Evolutionary conservation across 30 jellyfish, hydroid and myxozoan species (phyloP), one percentile per base, ranked within the genome.

Genomic region (Chrysaora quinquecirrha): DNA sequence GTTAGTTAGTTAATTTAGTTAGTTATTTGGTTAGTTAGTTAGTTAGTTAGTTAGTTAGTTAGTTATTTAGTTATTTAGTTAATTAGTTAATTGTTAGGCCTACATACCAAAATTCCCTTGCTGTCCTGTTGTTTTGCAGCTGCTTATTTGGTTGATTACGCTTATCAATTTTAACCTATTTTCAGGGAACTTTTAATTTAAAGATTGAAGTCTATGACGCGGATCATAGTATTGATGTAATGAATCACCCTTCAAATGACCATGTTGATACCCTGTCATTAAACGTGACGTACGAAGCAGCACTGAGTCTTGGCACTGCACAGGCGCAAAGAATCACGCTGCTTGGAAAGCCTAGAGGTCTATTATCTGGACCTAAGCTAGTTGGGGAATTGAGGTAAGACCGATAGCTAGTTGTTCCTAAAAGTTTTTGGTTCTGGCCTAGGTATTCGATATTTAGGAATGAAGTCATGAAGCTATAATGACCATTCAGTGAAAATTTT

Each of bases 321-420:
- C 52, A 29, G 2, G 33, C 33, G 9, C 33, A n/a, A 9, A 67
- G 30, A 18, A 32, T 30, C 1, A 22, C 52, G 0, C 58, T 33
- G 22, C 76, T 2, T 3, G 68, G 27, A 52, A 52, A 52, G 68
- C 68, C 68, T 2, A 52, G 68, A 20, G 68, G 68, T 4, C 29
- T 20, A 3, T 12, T 3, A 10, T 7, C 68, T 52, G 68, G 68
- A 20, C 68, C 68, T 9, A 52, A 10, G 29, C 68, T 52, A 2
- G 3, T 16, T 43, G 58, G 9, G 9, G 58, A 43, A 43, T 6
- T 43, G 16, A 16, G 58, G 58, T 43, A 43, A 43, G 58, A 6
- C 58, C n/a, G n/a, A n/a, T n/a, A n/a, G n/a, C n/a, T n/a, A n/a
- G n/a, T n/a, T n/a, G n/a, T n/a, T n/a, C n/a, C n/a, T n/a, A n/a